Evolutionary conservation across 2,797 vertebrate species (phyloP).

Genomic region (Onychomys arenicola): DNA sequence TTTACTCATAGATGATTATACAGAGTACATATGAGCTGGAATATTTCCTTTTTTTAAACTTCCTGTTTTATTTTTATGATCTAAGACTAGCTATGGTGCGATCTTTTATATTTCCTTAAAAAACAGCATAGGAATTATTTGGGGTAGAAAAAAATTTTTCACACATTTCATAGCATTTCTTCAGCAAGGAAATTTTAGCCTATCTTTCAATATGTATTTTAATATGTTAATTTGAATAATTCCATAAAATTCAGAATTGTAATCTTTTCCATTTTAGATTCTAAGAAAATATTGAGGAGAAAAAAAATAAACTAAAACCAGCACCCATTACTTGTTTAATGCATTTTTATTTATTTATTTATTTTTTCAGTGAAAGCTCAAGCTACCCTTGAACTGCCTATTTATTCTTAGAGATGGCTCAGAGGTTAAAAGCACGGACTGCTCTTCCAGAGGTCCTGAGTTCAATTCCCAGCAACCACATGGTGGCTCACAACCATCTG

Average conservation of each 20-base stretch:
- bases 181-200: background rate
- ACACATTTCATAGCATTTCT: background rate
- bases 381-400: background rate
- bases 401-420: too few species aligned
- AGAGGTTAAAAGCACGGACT: too few species aligned
- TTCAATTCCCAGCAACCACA: too few species aligned
- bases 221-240: background rate
- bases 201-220: background rate
- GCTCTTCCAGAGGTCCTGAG: too few species aligned
- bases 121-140: background rate
- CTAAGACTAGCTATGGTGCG: background rate
- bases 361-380: background rate
- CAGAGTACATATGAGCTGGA: background rate
- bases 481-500: too few species aligned
- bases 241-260: background rate
- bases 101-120: background rate
- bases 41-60: background rate
- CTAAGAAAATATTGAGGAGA: background rate
- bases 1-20: background rate
- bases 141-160: background rate
- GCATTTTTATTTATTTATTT: background rate
- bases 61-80: background rate
- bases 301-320: background rate
- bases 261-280: background rate
- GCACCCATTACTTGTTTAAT: background rate